These are phyloP conservation scores for Caenorhabditis drosophilae DNA, from an alignment of 2,888 invertebrate species.

Conservation along the genomic window DNA sequence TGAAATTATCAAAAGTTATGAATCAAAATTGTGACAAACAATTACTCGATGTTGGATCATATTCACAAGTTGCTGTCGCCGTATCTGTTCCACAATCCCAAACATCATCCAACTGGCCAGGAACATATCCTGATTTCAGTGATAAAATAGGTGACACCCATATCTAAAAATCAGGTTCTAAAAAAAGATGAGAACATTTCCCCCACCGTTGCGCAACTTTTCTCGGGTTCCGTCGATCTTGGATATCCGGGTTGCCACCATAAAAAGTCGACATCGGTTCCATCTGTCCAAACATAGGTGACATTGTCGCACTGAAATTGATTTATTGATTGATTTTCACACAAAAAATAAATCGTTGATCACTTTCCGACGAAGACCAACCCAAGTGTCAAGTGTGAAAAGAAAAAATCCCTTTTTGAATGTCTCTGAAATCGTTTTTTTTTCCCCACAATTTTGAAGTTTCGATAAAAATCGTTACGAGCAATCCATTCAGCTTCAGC, in stretches of 20 bases:
- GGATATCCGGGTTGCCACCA: conserved; percentile 5
- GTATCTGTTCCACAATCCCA: conserved; percentile 7
- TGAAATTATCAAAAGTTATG: background rate
- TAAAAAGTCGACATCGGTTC: background rate
- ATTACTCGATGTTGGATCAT: conserved; percentile 3
- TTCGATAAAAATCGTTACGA: no score
- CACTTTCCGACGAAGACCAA: background rate
- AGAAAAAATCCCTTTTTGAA: no score
- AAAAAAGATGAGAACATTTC: background rate
- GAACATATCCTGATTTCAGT: conserved; percentile 10
- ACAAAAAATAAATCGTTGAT: background rate
- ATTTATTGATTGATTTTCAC: background rate
- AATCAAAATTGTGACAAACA: no score
- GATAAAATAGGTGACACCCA: background rate
- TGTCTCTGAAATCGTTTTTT: no score
- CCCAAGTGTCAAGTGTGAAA: background rate
- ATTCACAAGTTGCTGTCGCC: background rate
- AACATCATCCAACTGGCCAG: conserved; percentile 11
- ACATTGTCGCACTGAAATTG: conserved; percentile 1
- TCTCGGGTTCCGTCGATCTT: background rate
- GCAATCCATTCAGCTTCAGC: conserved; percentile 4
- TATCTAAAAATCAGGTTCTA: background rate
- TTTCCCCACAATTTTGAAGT: no score
- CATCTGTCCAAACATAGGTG: conserved; percentile 4
- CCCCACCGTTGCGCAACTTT: background rate